phyloP scores from a whole-genome alignment of 2,888 invertebrate genomes.

The Ichneumon xanthorius region DNA sequence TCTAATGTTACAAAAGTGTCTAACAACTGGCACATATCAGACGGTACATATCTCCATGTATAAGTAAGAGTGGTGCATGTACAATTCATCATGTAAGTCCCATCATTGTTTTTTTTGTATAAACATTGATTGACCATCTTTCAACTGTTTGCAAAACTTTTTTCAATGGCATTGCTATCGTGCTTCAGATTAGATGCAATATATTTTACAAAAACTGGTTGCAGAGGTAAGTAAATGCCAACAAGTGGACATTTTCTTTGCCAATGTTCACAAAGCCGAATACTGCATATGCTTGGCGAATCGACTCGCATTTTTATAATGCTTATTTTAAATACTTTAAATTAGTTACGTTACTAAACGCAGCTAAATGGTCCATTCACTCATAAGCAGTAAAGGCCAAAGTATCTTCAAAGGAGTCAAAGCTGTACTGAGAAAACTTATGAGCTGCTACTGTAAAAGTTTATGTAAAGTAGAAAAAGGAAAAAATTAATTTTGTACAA shows the following conservation, averaged over 20 bases:
- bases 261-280: background rate
- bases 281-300: background rate
- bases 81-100: conserved; percentile 79
- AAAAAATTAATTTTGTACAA: background rate
- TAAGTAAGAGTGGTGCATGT: conserved; percentile 84
- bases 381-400: background rate
- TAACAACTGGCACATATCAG: conserved; percentile 68
- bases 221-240: background rate
- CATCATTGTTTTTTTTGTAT: background rate
- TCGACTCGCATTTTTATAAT: conserved; percentile 10
- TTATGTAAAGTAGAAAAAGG: background rate
- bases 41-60: conserved; percentile 76
- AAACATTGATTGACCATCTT: background rate
- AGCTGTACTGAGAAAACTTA: background rate
- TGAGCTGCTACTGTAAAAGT: background rate
- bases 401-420: background rate
- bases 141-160: background rate
- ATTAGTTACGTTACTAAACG: background rate
- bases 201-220: background rate
- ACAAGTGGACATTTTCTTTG: background rate
- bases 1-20: background rate
- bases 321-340: background rate
- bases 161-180: background rate
- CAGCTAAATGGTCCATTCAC: background rate
- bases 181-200: background rate